Evolutionary conservation across 2,888 invertebrate genomes (phyloP).

Genomic region (Nematopogon swammerdamellus): DNA sequence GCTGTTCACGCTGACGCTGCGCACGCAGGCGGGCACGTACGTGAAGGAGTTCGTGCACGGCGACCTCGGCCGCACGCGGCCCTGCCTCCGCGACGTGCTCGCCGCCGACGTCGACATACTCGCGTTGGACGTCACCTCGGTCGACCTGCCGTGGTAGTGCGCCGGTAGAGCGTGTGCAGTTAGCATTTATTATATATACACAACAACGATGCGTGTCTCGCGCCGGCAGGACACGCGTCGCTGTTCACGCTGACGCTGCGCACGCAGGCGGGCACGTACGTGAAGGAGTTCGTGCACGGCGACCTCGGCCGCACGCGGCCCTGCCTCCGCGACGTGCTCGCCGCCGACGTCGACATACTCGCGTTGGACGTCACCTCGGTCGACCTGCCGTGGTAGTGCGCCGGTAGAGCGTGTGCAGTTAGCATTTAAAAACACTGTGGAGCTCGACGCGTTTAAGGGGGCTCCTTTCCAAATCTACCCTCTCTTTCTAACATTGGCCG

Average conservation of each 20-base stretch:
- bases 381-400: too few species aligned
- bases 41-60: constrained; percentile 98
- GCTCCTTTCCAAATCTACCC: too few species aligned
- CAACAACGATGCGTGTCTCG: too few species aligned
- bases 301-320: constrained; percentile 90
- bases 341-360: constrained; percentile 81
- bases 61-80: constrained; percentile 86
- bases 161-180: too few species aligned
- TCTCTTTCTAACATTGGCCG: too few species aligned
- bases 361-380: constrained; percentile 84
- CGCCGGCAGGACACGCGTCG: constrained; percentile 36
- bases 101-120: constrained; percentile 77
- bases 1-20: constrained; percentile 64
- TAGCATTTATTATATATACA: too few species aligned
- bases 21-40: constrained; percentile 92
- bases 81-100: constrained; percentile 69
- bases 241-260: constrained; percentile 66
- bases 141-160: too few species aligned
- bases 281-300: constrained; percentile 97
- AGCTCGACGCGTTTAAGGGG: too few species aligned
- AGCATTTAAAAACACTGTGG: too few species aligned
- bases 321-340: constrained; percentile 65
- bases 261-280: constrained; percentile 92
- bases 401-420: too few species aligned
- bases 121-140: constrained; percentile 83